Evolutionary conservation across 2,797 vertebrate species (phyloP).

Genomic region (Onychomys leucogaster): DNA sequence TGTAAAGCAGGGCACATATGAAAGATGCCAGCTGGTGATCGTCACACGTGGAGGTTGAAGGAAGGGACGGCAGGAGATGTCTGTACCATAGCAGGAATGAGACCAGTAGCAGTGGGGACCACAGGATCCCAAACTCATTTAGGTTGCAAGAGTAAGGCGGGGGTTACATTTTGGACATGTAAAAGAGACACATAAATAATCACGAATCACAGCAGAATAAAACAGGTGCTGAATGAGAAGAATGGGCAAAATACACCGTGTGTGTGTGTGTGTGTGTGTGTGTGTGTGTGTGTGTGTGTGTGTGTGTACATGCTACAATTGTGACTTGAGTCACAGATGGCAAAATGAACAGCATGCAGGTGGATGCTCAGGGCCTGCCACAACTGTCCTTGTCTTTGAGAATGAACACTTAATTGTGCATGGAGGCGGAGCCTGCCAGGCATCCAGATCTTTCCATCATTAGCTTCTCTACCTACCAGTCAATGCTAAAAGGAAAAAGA

Average conservation of each 20-base stretch:
- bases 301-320: too few relatives aligned
- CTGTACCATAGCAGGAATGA: background rate
- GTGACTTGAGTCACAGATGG: background rate
- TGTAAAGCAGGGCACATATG: background rate
- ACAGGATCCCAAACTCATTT: background rate
- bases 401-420: background rate
- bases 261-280: too few relatives aligned
- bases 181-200: background rate
- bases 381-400: background rate
- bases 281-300: too few relatives aligned
- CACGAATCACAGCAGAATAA: background rate
- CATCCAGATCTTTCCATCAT: background rate
- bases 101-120: background rate
- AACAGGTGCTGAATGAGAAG: background rate
- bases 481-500: background rate
- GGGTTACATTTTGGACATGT: background rate
- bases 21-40: background rate
- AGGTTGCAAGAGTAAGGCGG: background rate
- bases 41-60: background rate
- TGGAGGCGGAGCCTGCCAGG: background rate
- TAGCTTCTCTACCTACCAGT: background rate
- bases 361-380: background rate
- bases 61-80: background rate
- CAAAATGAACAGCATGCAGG: background rate
- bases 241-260: background rate